Conservation (phyloP, 2,888 invertebrate species). For the Cynaeus angustus region DNA sequence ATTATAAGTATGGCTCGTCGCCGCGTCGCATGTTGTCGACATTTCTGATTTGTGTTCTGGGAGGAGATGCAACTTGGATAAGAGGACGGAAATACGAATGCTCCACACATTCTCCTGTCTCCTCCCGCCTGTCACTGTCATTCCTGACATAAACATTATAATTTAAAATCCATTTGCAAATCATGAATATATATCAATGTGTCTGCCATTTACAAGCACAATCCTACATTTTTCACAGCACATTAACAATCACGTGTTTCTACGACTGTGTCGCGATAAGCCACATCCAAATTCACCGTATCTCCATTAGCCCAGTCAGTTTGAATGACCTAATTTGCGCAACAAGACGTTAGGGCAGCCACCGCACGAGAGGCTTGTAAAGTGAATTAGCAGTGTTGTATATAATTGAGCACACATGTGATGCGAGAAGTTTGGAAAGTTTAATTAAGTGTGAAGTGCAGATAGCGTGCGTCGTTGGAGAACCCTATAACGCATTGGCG, state of each 20-base stretch:
- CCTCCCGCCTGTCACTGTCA: constrained; percentile 53
- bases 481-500: constrained; percentile 39
- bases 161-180: constrained; percentile 49
- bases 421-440: constrained; percentile 59
- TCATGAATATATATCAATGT: constrained; percentile 50
- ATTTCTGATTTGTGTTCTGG: constrained; percentile 62
- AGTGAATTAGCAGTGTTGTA: constrained; percentile 54
- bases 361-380: constrained; percentile 37
- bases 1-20: constrained; percentile 43
- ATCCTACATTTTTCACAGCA: constrained; percentile 22
- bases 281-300: constrained; percentile 11
- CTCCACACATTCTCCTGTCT: constrained; percentile 49
- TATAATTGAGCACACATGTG: constrained; percentile 55
- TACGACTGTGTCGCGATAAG: neutral
- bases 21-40: constrained; percentile 59
- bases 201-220: constrained; percentile 19
- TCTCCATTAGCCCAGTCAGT: constrained; percentile 34
- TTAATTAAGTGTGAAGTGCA: constrained; percentile 64
- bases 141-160: constrained; percentile 52
- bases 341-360: constrained; percentile 48
- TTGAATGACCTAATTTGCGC: constrained; percentile 47
- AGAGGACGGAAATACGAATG: constrained; percentile 55
- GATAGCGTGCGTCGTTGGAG: constrained; percentile 60
- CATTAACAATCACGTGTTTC: constrained; percentile 14
- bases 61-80: constrained; percentile 59